phyloP scores from a whole-genome alignment of 2,113 vertebrate species.

The Siniperca chuatsi region DNA sequence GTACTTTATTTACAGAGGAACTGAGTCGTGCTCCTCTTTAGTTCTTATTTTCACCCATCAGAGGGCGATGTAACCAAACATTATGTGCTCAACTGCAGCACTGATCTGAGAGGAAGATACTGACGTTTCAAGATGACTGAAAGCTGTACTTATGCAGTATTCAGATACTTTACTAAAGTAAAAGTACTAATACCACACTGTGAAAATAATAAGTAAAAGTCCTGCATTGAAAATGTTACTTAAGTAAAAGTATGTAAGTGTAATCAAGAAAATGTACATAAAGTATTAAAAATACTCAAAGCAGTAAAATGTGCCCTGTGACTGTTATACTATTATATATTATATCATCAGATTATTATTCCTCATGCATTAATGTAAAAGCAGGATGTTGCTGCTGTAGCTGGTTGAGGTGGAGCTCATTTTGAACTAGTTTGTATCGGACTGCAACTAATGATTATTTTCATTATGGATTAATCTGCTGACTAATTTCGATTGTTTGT shows the following conservation, averaged over 20 bases:
- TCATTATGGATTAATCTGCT: too few relatives aligned
- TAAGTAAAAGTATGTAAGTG: too few relatives aligned
- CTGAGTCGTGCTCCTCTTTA: not conserved
- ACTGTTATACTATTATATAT: too few relatives aligned
- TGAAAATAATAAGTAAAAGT: too few relatives aligned
- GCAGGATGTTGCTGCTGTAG: too few relatives aligned
- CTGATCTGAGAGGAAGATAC: not conserved
- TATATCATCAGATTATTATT: not conserved
- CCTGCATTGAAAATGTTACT: too few relatives aligned
- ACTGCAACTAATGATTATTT: too few relatives aligned
- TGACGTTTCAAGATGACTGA: not conserved
- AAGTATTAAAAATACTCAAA: too few relatives aligned
- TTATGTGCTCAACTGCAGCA: not conserved
- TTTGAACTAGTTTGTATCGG: too few relatives aligned
- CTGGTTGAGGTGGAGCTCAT: too few relatives aligned
- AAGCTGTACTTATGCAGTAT: not conserved
- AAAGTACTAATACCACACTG: not conserved
- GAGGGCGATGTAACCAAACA: conserved; percentile 33
- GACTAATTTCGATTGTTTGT: not conserved
- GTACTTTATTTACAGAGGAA: not conserved
- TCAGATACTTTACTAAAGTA: not conserved
- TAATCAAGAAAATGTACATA: too few relatives aligned
- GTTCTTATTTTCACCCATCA: not conserved
- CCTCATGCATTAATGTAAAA: not conserved
- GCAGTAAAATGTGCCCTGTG: not conserved